Conservation (phyloP, 2,797 vertebrate genomes). For the Bovichtus variegatus region DNA sequence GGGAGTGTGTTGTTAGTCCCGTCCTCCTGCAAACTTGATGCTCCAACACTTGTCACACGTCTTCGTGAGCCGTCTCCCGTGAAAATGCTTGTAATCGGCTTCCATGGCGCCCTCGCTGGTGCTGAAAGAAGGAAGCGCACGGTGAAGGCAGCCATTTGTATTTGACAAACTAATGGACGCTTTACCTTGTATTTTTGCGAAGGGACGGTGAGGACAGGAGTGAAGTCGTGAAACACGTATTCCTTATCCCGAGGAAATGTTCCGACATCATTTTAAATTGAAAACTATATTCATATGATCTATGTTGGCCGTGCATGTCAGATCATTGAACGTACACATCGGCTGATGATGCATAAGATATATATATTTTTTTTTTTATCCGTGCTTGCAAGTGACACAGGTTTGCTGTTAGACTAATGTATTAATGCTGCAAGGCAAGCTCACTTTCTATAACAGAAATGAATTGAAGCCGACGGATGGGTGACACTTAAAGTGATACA, state of each 20-base stretch:
- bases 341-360: no score
- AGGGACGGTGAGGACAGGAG: no score
- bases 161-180: no score
- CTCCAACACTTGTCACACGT: constrained; percentile 19
- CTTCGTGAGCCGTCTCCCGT: constrained; percentile 22
- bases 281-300: not conserved
- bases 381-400: no score
- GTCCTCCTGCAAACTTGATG: constrained; percentile 30
- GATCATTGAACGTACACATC: no score
- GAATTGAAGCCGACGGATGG: no score
- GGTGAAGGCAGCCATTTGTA: constrained; percentile 1
- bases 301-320: not conserved
- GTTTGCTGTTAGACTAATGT: no score
- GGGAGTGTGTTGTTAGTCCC: constrained; percentile 25
- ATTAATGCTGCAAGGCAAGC: no score
- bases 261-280: not conserved
- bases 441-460: no score
- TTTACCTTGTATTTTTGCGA: not conserved
- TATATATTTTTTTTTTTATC: no score
- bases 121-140: not conserved
- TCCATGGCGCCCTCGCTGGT: constrained; percentile 1
- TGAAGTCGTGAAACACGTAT: no score
- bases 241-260: not conserved
- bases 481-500: no score
- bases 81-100: constrained; percentile 7